Percentiles rank a stretch among this genome's conserved stretches.
Conservation (phyloP, 2,888 invertebrate genomes). For the Tubulanus polymorphus region DNA sequence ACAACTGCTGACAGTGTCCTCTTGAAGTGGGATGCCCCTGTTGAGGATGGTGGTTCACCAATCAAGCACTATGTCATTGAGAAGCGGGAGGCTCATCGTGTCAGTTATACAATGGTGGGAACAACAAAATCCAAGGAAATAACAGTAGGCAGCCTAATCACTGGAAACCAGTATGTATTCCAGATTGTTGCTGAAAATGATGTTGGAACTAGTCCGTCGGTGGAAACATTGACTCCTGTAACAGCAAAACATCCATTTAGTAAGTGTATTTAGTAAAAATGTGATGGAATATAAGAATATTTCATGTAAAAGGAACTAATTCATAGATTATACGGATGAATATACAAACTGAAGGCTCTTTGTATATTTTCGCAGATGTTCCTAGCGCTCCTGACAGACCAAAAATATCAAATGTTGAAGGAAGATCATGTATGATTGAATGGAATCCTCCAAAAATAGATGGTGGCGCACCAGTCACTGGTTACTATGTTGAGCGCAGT, state of each 20-base stretch:
- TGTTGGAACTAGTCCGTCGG: slow-evolving; percentile 68
- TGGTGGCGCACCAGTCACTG: slow-evolving; percentile 31
- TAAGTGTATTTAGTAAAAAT: background rate
- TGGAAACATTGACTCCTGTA: background rate
- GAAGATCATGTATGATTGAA: slow-evolving; percentile 18
- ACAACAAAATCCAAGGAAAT: background rate
- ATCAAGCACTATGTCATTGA: slow-evolving; percentile 33
- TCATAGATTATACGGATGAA: too few relatives aligned
- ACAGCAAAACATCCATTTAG: slow-evolving; percentile 2
- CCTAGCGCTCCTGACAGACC: slow-evolving; percentile 25
- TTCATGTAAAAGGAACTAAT: too few relatives aligned
- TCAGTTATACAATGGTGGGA: background rate
- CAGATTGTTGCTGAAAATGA: slow-evolving; percentile 73
- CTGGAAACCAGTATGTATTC: background rate
- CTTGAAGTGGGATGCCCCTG: slow-evolving; percentile 29
- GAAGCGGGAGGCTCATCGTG: slow-evolving; percentile 21
- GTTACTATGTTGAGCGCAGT: slow-evolving; percentile 31
- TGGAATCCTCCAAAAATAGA: slow-evolving; percentile 25
- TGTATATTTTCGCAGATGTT: slow-evolving; percentile 21
- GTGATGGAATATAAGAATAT: too few relatives aligned
- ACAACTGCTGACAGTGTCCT: slow-evolving; percentile 20
- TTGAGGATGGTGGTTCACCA: slow-evolving; percentile 32
- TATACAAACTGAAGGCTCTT: too few relatives aligned
- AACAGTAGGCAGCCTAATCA: background rate
- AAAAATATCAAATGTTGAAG: slow-evolving; percentile 23